These are phyloP conservation scores for Caranx ignobilis DNA, from an alignment of 2,113 vertebrate genomes.

Conservation along the genomic window DNA sequence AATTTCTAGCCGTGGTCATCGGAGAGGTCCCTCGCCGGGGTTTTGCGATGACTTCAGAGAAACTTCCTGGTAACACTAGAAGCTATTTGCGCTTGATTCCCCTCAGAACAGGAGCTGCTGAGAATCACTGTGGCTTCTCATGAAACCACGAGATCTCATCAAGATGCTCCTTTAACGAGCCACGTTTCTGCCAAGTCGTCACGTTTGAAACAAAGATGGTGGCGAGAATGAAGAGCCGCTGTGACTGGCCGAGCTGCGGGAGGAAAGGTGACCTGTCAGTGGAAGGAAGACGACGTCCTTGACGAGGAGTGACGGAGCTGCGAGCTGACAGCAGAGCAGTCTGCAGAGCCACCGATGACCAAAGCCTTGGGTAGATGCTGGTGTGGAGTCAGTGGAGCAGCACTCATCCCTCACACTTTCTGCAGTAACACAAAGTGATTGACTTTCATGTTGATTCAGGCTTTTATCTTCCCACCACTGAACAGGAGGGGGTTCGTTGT, in stretches of 20 bases:
- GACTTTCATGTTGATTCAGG: conserved; percentile 9
- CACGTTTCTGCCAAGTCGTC: conserved; percentile 22
- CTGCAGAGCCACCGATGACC: conserved; percentile 9
- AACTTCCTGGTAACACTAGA: conserved; percentile 26
- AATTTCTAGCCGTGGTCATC: conserved; percentile 64
- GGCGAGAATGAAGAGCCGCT: conserved; percentile 13
- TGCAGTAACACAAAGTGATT: conserved; percentile 8
- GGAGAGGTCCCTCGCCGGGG: conserved; percentile 24
- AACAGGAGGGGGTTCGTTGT: no score
- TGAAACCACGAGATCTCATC: conserved; percentile 29
- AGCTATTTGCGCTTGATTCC: conserved; percentile 9
- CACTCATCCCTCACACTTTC: background rate
- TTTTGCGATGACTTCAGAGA: conserved; percentile 39
- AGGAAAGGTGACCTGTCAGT: conserved; percentile 59
- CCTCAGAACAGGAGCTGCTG: background rate
- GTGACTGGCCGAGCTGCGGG: conserved; percentile 3
- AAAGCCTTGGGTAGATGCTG: background rate
- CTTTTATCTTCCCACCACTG: background rate
- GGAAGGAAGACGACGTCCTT: conserved; percentile 9
- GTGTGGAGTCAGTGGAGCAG: conserved; percentile 19
- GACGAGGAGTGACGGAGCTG: conserved; percentile 56
- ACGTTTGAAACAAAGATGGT: conserved; percentile 67
- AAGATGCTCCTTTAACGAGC: conserved; percentile 22
- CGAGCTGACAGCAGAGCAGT: conserved; percentile 47
- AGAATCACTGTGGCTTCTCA: conserved; percentile 4